Evolutionary conservation across 37 sponge, comb jelly and placozoan genomes (phyloP), one percentile per base, ranked within the genome.

Genomic region (Crambe crambe): DNA sequence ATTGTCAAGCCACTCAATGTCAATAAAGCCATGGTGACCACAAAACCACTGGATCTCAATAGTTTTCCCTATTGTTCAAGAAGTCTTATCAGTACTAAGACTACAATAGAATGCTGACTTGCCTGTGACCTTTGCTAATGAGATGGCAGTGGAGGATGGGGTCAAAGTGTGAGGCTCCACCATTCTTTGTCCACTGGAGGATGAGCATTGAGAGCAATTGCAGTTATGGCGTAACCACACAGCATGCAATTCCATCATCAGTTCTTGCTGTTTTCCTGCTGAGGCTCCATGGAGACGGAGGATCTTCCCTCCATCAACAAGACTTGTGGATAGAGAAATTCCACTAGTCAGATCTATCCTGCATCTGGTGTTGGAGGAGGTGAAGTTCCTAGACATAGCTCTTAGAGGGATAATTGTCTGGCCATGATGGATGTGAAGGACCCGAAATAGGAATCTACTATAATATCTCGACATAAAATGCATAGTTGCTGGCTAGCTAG

Each of bases 211-310:
- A 22, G 72, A 27, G 38, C 86, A 85, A 30, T 85, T 58, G 57
- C 86, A 85, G 56, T 73, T 72, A 73, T 79, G 80, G 2, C 86
- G 79, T 32, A 85, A 47, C 86, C 86, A 85, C 43, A 73, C 74
- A 73, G 73, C 73, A 73, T 85, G 80, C 44, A 64, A 65, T 12
- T 47, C 51, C 51, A 47, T 15, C 6, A 6, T 47, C 12, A 15
- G 6, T 15, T 47, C 12, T 12, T 47, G 51, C 12, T 6, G 12
- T 15, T 6, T 15, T n/a, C n/a, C n/a, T n/a, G n/a, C n/a, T n/a
- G n/a, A n/a, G n/a, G n/a, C n/a, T n/a, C n/a, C n/a, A n/a, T n/a
- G n/a, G 51, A 47, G 51, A 12, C 12, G 51, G 39, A 27, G 63
- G 5, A 62, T 20, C 15, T 23, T 62, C 63, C 31, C 63, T 62